These are phyloP conservation scores for Sula dactylatra DNA, from an alignment of 2,113 vertebrate genomes.

Conservation along the genomic window DNA sequence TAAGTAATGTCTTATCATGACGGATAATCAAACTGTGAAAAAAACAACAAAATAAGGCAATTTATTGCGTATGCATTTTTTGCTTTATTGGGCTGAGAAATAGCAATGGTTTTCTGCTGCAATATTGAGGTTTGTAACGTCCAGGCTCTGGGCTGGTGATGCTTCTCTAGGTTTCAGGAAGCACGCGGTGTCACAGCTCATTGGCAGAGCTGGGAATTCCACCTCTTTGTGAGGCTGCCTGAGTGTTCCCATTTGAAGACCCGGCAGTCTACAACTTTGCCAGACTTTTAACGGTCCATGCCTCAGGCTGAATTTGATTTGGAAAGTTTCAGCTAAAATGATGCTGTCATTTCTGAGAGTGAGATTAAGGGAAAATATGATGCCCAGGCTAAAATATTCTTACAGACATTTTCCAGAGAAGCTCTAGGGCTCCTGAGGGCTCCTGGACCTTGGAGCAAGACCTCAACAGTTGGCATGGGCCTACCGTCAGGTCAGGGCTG, in stretches of 20 bases:
- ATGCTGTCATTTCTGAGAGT: neutral
- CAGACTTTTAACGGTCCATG: neutral
- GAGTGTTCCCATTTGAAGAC: neutral
- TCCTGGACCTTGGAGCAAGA: neutral
- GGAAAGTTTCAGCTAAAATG: conserved; percentile 17
- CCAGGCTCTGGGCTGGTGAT: neutral
- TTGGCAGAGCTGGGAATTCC: neutral
- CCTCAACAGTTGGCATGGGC: neutral
- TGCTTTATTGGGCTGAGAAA: conserved; percentile 49
- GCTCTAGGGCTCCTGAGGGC: neutral
- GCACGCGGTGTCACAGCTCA: rapidly evolving
- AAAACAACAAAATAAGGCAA: conserved; percentile 47
- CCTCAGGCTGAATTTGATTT: neutral
- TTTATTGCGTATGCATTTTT: conserved; percentile 63
- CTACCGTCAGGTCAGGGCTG: neutral
- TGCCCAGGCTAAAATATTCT: neutral
- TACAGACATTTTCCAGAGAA: conserved; percentile 14
- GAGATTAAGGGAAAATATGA: neutral
- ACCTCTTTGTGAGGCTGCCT: neutral
- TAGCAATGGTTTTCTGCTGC: neutral
- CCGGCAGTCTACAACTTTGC: neutral
- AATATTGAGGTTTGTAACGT: neutral
- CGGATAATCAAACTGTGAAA: conserved; percentile 73
- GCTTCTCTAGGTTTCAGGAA: neutral
- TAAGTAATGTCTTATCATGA: conserved; percentile 83